Evolutionary conservation across 2,113 vertebrate species (phyloP), one percentile per base, ranked within the genome.

Genomic region (Sturnus vulgaris): DNA sequence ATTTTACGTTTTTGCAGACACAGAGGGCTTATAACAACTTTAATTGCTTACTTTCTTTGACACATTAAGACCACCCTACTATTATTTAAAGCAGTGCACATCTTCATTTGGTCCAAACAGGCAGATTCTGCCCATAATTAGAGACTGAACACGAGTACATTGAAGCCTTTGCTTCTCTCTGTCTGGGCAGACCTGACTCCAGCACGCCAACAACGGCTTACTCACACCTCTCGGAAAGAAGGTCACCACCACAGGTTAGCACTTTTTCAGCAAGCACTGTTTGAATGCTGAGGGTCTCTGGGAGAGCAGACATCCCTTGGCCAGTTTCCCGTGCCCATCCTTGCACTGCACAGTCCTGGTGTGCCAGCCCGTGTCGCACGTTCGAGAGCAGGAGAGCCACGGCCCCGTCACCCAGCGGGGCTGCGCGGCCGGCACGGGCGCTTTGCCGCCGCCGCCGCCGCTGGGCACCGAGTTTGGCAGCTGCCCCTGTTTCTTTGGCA

Each of bases 281-380:
- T 98, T 99, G 97, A 99, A 99, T 1, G 98, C 99, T 3, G 99
- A 99, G 16, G 99, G 99, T 84, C 99, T 98, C 80, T 98, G 96
- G 27, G 96, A 93, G 57, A 99, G 98, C 47, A 96, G 82, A 82
- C 99, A 99, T 39, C 98, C 98, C 94, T 99, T 99, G 7, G 99
- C 98, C 93, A 99, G 94, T 83, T 99, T 99, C 39, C 98, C 98
- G 21, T 98, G 98, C 12, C 87, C 97, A 5, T 99, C 99, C 95
- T 99, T 99, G 96, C 99, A 99, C 95, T 99, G 99, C 55, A 99
- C 99, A 37, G 99, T 99, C 97, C 99, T 98, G 76, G 99, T 99
- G 97, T 99, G 99, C 99, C 99, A 99, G 76, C 99, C 99, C 4
- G 98, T 99, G 97, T 99, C 99, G 77, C 99, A 99, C 86, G 99